Conservation (phyloP, 2,797 vertebrate species). For the Eospalax fontanierii region DNA sequence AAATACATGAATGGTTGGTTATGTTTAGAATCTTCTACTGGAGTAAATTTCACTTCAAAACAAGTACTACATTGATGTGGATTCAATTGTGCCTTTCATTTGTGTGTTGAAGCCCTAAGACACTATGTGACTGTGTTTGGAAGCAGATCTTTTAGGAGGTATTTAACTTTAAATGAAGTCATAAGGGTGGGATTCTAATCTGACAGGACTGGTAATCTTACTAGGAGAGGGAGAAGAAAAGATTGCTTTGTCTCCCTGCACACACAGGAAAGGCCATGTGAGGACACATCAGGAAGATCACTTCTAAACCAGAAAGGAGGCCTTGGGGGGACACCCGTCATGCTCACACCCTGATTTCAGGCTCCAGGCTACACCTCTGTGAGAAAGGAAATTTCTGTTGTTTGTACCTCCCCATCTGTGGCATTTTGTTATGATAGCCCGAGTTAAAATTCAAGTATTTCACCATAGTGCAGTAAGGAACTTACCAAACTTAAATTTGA, state of each 20-base stretch:
- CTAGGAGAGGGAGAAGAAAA: background rate
- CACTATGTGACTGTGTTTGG: background rate
- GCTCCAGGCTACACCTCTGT: background rate
- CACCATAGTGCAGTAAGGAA: background rate
- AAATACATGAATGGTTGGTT: background rate
- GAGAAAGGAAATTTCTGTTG: background rate
- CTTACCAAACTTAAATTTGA: background rate
- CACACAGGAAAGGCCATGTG: background rate
- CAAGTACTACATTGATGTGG: background rate
- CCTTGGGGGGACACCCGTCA: background rate
- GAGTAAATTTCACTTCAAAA: constrained; percentile 37
- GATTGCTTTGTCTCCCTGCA: background rate
- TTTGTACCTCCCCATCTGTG: background rate
- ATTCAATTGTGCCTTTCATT: background rate
- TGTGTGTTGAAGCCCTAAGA: background rate
- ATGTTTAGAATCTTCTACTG: background rate
- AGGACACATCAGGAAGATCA: background rate
- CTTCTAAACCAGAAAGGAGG: background rate
- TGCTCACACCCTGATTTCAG: background rate
- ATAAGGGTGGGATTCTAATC: background rate
- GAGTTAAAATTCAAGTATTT: background rate
- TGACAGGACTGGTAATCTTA: background rate
- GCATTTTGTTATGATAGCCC: background rate
- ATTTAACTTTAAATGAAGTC: background rate
- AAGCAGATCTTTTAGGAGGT: background rate